A percentile compares a stretch with the other conserved stretches of the same genome.
phyloP scores from a whole-genome alignment of 2,888 invertebrate genomes.

The Megaustenia siamemsis region DNA sequence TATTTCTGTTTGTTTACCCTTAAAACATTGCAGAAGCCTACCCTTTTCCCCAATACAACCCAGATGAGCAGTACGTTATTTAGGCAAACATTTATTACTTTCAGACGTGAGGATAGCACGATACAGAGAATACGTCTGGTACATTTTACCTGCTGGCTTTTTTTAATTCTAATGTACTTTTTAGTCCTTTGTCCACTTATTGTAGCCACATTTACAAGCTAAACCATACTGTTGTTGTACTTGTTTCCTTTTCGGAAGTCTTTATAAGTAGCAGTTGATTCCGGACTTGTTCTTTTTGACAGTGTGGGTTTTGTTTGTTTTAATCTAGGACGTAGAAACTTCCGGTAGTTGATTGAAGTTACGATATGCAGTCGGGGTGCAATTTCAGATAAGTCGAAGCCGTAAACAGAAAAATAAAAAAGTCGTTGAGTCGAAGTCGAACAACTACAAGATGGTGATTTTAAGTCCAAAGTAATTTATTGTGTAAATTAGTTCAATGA shows the following conservation, averaged over 20 bases:
- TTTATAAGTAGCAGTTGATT: background rate
- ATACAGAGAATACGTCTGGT: background rate
- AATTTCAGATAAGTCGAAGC: too few relatives aligned
- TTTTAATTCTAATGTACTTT: background rate
- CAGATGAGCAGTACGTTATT: constrained; percentile 42
- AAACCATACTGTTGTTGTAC: background rate
- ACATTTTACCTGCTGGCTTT: constrained; percentile 8
- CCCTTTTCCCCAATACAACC: constrained; percentile 19
- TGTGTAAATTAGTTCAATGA: too few relatives aligned
- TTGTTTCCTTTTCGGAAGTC: constrained; percentile 6
- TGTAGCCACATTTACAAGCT: background rate
- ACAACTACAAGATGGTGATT: too few relatives aligned
- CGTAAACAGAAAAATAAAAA: too few relatives aligned
- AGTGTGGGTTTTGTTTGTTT: too few relatives aligned
- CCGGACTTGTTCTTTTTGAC: too few relatives aligned
- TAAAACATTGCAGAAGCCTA: constrained; percentile 6
- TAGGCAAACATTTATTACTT: constrained; percentile 17
- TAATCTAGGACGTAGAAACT: too few relatives aligned
- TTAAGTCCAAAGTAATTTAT: too few relatives aligned
- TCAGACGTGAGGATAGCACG: constrained; percentile 28
- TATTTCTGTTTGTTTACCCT: constrained; percentile 48
- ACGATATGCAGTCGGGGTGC: too few relatives aligned
- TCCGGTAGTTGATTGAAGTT: too few relatives aligned
- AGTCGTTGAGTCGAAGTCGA: too few relatives aligned
- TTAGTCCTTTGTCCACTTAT: background rate